A percentile compares a stretch with the other conserved stretches of the same genome.
Evolutionary conservation across 1,140 invertebrate species (phyloP).

Genomic region (Apis laboriosa): DNA sequence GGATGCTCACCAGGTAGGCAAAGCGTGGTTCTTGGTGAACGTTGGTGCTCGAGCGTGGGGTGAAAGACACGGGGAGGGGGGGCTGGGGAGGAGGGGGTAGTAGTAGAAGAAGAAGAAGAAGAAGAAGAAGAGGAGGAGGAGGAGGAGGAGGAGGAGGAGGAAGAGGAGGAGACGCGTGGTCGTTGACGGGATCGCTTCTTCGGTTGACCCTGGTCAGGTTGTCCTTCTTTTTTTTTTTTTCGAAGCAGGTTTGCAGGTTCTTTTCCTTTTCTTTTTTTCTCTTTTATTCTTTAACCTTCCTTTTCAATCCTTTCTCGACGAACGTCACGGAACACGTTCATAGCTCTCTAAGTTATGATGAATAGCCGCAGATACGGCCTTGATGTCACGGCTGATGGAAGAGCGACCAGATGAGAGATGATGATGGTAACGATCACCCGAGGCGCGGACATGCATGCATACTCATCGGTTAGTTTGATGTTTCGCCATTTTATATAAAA

Average conservation of each 20-base stretch:
- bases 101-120: too few relatives aligned
- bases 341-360: slow-evolving; percentile 39
- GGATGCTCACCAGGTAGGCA: slow-evolving; percentile 70
- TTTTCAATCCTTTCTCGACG: neutral
- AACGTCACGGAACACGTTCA: slow-evolving; percentile 9
- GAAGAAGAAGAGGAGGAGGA: slow-evolving; percentile 31
- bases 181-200: neutral
- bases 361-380: slow-evolving; percentile 51
- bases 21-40: slow-evolving; percentile 63
- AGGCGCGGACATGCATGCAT: slow-evolving; percentile 19
- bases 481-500: slow-evolving; percentile 27
- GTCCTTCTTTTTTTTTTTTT: slow-evolving; percentile 12
- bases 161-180: slow-evolving; percentile 39
- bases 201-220: slow-evolving; percentile 64
- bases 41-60: slow-evolving; percentile 58
- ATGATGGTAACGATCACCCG: slow-evolving; percentile 25
- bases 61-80: neutral
- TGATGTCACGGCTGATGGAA: slow-evolving; percentile 56
- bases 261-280: neutral
- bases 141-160: slow-evolving; percentile 27
- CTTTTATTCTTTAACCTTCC: neutral
- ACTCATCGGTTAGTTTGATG: slow-evolving; percentile 1
- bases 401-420: slow-evolving; percentile 37
- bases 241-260: neutral
- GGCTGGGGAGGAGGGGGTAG: slow-evolving; percentile 28